A percentile compares a stretch with the other conserved stretches of the same genome.
These are phyloP conservation scores for Callorhinus ursinus DNA, from an alignment of 2,113 vertebrate species.

Conservation along the genomic window DNA sequence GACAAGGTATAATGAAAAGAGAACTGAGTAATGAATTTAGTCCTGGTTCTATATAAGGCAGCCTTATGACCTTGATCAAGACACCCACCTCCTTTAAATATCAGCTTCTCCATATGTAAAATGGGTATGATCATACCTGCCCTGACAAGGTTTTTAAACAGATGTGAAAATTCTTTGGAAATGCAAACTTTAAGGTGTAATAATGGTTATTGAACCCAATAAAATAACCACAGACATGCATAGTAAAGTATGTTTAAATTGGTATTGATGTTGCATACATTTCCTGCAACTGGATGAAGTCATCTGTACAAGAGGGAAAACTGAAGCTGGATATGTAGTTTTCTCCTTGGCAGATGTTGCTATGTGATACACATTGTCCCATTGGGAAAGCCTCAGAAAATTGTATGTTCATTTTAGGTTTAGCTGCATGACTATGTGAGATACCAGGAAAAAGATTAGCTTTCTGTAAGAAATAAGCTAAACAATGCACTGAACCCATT, in stretches of 20 bases:
- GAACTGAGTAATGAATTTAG: background rate
- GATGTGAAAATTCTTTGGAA: conserved; percentile 35
- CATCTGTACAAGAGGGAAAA: conserved; percentile 43
- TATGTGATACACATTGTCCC: conserved; percentile 66
- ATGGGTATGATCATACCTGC: background rate
- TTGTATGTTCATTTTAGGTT: conserved; percentile 43
- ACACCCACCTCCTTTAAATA: background rate
- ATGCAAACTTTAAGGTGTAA: conserved; percentile 1
- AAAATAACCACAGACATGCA: background rate
- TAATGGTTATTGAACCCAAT: conserved; percentile 31
- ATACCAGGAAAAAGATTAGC: conserved; percentile 27
- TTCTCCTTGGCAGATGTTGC: conserved; percentile 78
- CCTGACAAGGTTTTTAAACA: background rate
- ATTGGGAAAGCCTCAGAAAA: conserved; percentile 75
- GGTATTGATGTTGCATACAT: conserved; percentile 40
- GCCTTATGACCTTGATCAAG: background rate
- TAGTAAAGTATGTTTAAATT: conserved; percentile 51
- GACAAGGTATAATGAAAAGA: background rate
- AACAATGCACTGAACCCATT: conserved; percentile 23
- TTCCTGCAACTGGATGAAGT: conserved; percentile 72
- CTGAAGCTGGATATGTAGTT: conserved; percentile 56
- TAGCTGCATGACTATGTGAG: conserved; percentile 66
- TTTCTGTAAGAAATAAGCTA: background rate
- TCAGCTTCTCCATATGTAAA: background rate
- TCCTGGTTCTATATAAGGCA: background rate